A percentile compares a stretch with the other conserved stretches of the same genome.
Conservation (phyloP, 92 coral and sea anemone genomes). For the Paragorgia papillata region DNA sequence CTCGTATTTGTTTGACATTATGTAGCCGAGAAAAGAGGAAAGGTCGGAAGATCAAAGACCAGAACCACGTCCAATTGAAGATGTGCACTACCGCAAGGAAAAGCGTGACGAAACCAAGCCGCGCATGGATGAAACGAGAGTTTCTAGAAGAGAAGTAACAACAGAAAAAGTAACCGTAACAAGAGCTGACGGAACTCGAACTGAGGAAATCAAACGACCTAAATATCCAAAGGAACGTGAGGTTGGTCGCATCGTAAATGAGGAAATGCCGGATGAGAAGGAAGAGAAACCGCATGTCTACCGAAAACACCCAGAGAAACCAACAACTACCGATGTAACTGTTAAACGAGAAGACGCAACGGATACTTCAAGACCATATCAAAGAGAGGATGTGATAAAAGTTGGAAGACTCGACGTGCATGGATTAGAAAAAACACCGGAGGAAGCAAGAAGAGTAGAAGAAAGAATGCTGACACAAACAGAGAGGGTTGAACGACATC, state of each 20-base stretch:
- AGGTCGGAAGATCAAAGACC: neutral
- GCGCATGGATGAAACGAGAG: neutral
- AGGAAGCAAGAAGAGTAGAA: slow-evolving; percentile 1
- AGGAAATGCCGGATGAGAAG: slow-evolving; percentile 28
- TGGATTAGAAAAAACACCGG: neutral
- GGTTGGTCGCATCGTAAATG: slow-evolving; percentile 28
- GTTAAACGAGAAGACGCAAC: neutral
- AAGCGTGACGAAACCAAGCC: neutral
- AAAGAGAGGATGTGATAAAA: neutral
- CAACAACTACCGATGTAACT: neutral
- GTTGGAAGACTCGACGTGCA: neutral
- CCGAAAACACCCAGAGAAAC: neutral
- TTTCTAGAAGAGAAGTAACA: neutral
- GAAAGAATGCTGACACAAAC: neutral
- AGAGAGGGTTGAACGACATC: neutral
- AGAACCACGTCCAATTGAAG: neutral
- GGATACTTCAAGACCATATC: neutral
- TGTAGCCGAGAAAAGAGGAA: slow-evolving; percentile 5
- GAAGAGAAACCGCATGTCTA: neutral
- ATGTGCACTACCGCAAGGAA: slow-evolving; percentile 9
- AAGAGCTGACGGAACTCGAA: neutral
- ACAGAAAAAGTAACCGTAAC: slow-evolving; percentile 1
- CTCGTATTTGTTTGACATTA: neutral
- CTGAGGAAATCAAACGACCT: slow-evolving; percentile 6
- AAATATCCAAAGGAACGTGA: slow-evolving; percentile 14